Evolutionary conservation across 1,140 invertebrate genomes (phyloP), one percentile per base, ranked within the genome.

Genomic region (Leptinotarsa undecemlineata): DNA sequence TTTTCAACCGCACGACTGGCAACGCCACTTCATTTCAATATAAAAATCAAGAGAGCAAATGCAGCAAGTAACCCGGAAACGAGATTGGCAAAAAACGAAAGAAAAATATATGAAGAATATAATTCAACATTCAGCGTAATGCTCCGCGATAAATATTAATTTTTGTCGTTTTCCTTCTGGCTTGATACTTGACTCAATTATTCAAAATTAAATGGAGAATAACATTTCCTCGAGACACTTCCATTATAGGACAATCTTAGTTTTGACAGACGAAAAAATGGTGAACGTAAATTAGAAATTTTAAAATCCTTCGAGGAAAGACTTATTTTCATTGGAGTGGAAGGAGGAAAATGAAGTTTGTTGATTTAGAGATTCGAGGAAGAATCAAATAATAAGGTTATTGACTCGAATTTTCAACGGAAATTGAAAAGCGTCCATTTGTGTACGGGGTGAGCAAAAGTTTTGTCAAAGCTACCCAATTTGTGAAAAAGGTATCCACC

Each of bases 151-250:
- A 66, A 66, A 66, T 66, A 66, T 66, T 66, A 66, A 66, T 66
- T 66, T 66, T 33, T 66, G 63, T 66, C 20, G 13, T 66, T 66
- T 66, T 66, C 63, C 63, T 66, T 57, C 51, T 66, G 63, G 19
- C 21, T 23, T 21, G 63, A 21, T 17, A 23, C 26, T 66, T 17
- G 26, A 66, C 63, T 66, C 63, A 66, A 66, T 66, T 66, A 66
- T 66, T 66, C 63, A 66, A 33, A 66, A 66, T 20, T 66, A 66
- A 20, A 66, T 33, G 20, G 63, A 57, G 63, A 66, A 66, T 66
- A 66, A 66, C 63, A 66, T 17, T 66, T 21, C 4, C 51, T 15
- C 51, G 51, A 57, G 51, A 57, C 51, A 57, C 51, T 57, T 57
- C 51, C n/a, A 57, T 57, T 57, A 57, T 57, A 57, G 51, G n/a